phyloP scores from a whole-genome alignment of 2,888 invertebrate genomes.

The Amiota communis region DNA sequence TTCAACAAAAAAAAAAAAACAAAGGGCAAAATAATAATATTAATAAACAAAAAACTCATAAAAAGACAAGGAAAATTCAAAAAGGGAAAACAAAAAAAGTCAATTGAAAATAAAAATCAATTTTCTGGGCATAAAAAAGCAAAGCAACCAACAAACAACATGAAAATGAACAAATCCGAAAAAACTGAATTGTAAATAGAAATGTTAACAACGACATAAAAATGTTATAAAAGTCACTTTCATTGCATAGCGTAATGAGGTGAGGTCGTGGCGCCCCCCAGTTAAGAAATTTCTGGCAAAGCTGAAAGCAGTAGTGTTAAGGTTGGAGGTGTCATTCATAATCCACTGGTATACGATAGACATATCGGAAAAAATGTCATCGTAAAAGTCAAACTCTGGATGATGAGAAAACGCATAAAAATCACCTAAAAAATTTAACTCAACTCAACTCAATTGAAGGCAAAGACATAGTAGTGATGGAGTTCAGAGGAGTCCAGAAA shows the following conservation, averaged over 20 bases:
- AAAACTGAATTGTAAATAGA: conserved; percentile 42
- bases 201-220: conserved; percentile 64
- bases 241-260: not conserved
- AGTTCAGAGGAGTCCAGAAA: not conserved
- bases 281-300: not conserved
- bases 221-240: conserved; percentile 53
- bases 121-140: conserved; percentile 15
- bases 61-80: not conserved
- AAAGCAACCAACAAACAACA: not conserved
- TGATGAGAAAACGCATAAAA: conserved; percentile 63
- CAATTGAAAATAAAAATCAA: conserved; percentile 18
- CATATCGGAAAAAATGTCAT: conserved; percentile 33
- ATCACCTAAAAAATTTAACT: conserved; percentile 61
- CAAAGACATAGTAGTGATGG: too few species aligned
- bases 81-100: not conserved
- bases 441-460: conserved; percentile 47
- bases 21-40: not conserved
- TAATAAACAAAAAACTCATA: not conserved
- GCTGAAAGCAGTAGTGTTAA: not conserved
- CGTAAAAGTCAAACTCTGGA: conserved; percentile 54
- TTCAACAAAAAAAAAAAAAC: not conserved
- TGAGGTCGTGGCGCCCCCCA: conserved; percentile 5
- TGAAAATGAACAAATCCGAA: conserved; percentile 1
- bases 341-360: not conserved
- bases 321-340: conserved; percentile 10